Evolutionary conservation across 1,140 invertebrate genomes (phyloP).

Genomic region (Stegodyphus mimosarum): DNA sequence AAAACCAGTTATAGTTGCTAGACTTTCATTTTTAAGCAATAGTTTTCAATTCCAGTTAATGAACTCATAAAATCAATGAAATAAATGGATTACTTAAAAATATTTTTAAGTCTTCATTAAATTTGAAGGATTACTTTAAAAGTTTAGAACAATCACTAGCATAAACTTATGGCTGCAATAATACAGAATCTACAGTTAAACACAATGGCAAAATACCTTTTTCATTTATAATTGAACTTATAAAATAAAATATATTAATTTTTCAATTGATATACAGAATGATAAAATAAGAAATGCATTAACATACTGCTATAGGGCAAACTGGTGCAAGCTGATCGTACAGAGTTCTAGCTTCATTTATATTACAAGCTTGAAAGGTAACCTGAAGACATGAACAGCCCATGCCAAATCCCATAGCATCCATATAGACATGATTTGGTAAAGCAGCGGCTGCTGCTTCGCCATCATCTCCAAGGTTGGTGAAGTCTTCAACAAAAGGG

Average conservation of each 20-base stretch:
- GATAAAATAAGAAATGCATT: not conserved
- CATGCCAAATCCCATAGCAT: constrained; percentile 99
- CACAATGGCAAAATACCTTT: not conserved
- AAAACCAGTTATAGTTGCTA: too few relatives aligned
- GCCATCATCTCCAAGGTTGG: constrained; percentile 73
- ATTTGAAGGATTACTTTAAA: too few relatives aligned
- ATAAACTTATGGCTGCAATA: too few relatives aligned
- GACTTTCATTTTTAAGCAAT: too few relatives aligned
- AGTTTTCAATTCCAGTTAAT: too few relatives aligned
- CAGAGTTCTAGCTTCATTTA: constrained; percentile 91
- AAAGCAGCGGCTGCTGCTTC: constrained; percentile 75
- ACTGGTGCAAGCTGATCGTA: constrained; percentile 98
- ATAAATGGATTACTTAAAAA: too few relatives aligned
- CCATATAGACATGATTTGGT: constrained; percentile 93
- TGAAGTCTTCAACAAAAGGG: constrained; percentile 82
- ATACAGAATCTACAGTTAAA: too few relatives aligned
- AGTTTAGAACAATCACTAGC: too few relatives aligned
- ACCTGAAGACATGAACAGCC: constrained; percentile 97
- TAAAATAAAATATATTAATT: not conserved
- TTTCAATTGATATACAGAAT: not conserved
- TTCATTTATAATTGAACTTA: not conserved
- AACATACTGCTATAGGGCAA: constrained; percentile 93
- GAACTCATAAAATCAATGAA: too few relatives aligned
- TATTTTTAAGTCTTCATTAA: too few relatives aligned
- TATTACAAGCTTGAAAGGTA: constrained; percentile 97